phyloP scores from a whole-genome alignment of 2,797 vertebrate genomes.

The Peromyscus attwateri region DNA sequence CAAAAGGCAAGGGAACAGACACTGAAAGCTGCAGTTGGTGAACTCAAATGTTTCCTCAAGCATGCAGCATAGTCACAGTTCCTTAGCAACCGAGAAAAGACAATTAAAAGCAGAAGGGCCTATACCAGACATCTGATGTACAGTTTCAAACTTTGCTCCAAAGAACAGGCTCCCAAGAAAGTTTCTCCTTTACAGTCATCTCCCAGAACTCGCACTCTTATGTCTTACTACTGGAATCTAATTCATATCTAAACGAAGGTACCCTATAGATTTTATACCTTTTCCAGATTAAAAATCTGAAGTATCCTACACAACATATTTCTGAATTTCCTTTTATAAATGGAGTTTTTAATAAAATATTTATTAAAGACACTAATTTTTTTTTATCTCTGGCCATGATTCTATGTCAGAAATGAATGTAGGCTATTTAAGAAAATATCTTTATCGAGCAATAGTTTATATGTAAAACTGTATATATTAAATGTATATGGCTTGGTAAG shows the following conservation, averaged over 20 bases:
- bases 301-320: background rate
- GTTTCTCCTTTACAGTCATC: background rate
- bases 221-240: background rate
- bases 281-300: background rate
- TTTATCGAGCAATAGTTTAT: background rate
- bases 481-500: background rate
- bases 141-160: background rate
- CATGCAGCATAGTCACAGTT: background rate
- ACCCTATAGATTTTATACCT: background rate
- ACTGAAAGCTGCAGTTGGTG: background rate
- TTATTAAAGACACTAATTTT: background rate
- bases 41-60: background rate
- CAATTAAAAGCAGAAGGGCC: rapidly evolving
- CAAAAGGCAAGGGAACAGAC: background rate
- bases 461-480: background rate
- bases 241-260: background rate
- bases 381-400: background rate
- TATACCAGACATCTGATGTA: background rate
- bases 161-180: background rate
- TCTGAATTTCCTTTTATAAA: constrained; percentile 13
- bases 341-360: background rate
- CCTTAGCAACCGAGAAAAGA: background rate
- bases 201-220: background rate
- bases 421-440: background rate
- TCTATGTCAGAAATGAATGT: background rate